Base-by-base conservation (phyloP, 2,888 invertebrate genomes). In the Ophioninae sp. region DNA sequence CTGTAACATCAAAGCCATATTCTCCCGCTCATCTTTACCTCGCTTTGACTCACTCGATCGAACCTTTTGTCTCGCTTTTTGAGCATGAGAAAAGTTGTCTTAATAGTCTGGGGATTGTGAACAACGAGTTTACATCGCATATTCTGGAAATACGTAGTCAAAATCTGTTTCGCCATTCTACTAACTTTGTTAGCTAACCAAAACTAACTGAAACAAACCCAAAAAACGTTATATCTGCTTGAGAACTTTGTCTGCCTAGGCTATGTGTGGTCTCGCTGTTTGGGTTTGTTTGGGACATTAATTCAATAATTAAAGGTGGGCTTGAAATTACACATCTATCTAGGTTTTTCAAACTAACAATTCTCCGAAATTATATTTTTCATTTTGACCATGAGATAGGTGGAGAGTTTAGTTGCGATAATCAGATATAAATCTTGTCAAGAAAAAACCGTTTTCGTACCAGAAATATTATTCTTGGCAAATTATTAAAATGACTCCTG, bases 81-180 rank as follows among this genome's bases (percentile, higher is more conserved):
- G 65, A 56, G 50, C 81, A 84, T 81, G 81, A 81, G 74, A 78
- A 84, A 84, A 81, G 78, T 84, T 84, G 23, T 41, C 37, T 30
- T 20, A 39, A 68, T n/a, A 21, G 41, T 39, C n/a, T 57, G 17
- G 7, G 77, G 68, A 50, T n/a, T n/a, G 50, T 59, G 41, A 75
- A 50, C 44, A 21, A 72, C 64, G 39, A 30, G 37, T 61, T 77
- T 83, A 68, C 62, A 61, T 23, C n/a, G 62, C 74, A 77, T 37
- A 39, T 37, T 37, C 6, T 8, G 79, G 44, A 21, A 56, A 56
- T 37, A 62, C 69, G 37, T 21, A 68, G 17, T 61, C 50, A 61
- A 76, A 67, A 72, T 61, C 65, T 79, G 50, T 44, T 37, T 23
- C 8, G 56, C 23, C 39, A 30, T 64, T n/a, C 62, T 41, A 57